Percentiles rank a stretch among this genome's conserved stretches.
Evolutionary conservation across 1,140 invertebrate genomes (phyloP).

Genomic region (Aphaenogaster ashmeadi): DNA sequence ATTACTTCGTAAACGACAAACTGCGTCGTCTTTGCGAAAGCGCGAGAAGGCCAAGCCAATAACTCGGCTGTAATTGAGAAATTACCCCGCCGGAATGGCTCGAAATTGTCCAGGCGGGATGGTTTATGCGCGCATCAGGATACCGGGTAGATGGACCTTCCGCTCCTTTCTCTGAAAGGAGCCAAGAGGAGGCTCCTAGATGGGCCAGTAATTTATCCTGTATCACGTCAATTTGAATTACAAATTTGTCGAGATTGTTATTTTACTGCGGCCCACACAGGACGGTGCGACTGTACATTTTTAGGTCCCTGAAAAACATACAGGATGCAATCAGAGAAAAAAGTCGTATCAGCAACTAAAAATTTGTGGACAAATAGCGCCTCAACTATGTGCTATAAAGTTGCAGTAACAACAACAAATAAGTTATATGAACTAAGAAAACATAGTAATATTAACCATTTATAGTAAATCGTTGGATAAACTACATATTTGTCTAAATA

Average conservation of each 20-base stretch:
- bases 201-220: slow-evolving; percentile 74
- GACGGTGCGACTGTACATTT: background rate
- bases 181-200: background rate
- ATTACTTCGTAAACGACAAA: background rate
- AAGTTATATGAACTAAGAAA: too few species aligned
- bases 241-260: slow-evolving; percentile 75
- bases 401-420: too few species aligned
- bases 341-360: too few species aligned
- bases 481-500: too few species aligned
- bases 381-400: too few species aligned
- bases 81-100: slow-evolving; percentile 58
- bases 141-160: slow-evolving; percentile 22
- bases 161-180: slow-evolving; percentile 29
- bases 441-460: too few species aligned
- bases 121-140: slow-evolving; percentile 13
- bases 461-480: too few species aligned
- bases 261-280: background rate
- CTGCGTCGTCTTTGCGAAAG: background rate
- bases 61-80: slow-evolving; percentile 44
- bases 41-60: background rate
- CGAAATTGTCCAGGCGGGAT: slow-evolving; percentile 13
- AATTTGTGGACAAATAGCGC: too few species aligned
- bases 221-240: slow-evolving; percentile 75
- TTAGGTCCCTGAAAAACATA: background rate
- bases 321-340: background rate